A percentile compares a stretch with the other conserved stretches of the same genome.
Conservation (phyloP, 2,888 invertebrate species). For the Leptopilina drosophilae region DNA sequence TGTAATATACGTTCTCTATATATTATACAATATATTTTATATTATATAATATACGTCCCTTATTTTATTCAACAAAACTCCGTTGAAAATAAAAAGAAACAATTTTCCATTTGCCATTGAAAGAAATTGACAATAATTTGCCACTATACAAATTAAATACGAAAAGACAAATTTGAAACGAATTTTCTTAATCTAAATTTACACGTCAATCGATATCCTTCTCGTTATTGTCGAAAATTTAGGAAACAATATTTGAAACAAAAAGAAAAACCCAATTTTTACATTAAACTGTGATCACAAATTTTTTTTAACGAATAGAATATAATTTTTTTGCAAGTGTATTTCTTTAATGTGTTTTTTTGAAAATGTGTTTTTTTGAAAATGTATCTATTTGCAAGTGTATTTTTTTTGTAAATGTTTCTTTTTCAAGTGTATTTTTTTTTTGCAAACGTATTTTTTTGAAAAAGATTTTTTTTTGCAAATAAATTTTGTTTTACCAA, state of each 20-base stretch:
- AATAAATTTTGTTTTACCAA: background rate
- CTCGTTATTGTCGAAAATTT: constrained; percentile 30
- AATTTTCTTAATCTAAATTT: constrained; percentile 11
- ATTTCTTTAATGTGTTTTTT: background rate
- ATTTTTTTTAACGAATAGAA: background rate
- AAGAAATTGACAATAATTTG: background rate
- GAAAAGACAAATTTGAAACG: background rate
- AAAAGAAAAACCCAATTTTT: background rate
- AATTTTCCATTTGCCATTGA: constrained; percentile 9
- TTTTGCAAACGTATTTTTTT: too few relatives aligned
- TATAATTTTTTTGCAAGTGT: background rate
- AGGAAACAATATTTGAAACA: background rate
- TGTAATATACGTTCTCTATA: too few relatives aligned
- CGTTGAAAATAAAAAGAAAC: background rate
- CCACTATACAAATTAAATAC: background rate
- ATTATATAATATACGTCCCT: too few relatives aligned
- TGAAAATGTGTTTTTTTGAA: too few relatives aligned
- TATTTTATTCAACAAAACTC: too few relatives aligned
- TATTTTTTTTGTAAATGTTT: background rate
- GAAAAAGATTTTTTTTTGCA: background rate
- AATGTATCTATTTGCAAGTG: too few relatives aligned
- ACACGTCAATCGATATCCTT: background rate
- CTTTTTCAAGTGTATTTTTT: background rate
- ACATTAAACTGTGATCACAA: background rate
- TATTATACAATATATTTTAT: too few relatives aligned